A percentile compares a stretch with the other conserved stretches of the same genome.
These are phyloP conservation scores for Papilio polyxenes DNA, from an alignment of 1,140 invertebrate genomes.

Conservation along the genomic window DNA sequence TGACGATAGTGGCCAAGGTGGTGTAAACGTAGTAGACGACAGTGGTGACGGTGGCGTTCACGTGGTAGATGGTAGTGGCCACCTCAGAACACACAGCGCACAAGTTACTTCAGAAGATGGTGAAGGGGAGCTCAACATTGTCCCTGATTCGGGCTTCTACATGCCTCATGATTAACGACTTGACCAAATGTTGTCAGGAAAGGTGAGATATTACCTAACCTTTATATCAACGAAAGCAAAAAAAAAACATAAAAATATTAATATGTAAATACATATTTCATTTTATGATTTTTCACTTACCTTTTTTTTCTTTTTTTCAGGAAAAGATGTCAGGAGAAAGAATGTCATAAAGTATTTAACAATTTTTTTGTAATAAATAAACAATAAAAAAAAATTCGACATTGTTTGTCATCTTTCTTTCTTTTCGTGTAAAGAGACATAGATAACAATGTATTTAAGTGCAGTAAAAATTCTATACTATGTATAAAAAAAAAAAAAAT, in stretches of 20 bases:
- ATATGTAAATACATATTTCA: background rate
- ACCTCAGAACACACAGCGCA: constrained; percentile 15
- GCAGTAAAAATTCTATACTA: too few species aligned
- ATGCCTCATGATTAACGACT: background rate
- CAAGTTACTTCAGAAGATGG: background rate
- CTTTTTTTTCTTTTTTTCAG: background rate
- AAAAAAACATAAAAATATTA: background rate
- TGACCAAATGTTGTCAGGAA: background rate
- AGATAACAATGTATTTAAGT: too few species aligned
- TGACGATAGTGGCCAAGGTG: constrained; percentile 22
- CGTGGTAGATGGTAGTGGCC: constrained; percentile 7
- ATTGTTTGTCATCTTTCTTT: background rate
- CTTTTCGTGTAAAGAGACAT: too few species aligned
- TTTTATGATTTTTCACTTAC: background rate
- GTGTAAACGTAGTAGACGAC: constrained; percentile 40
- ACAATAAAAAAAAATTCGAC: background rate
- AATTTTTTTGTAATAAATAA: background rate
- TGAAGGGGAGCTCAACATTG: background rate
- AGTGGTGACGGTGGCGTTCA: background rate
- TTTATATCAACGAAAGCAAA: too few species aligned
- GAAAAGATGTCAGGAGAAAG: background rate
- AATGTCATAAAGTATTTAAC: background rate
- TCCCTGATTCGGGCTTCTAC: constrained; percentile 1
- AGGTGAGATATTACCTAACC: background rate
- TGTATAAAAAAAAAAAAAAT: too few species aligned